Evolutionary conservation across 2,113 vertebrate genomes (phyloP).

Genomic region (Menura novaehollandiae): DNA sequence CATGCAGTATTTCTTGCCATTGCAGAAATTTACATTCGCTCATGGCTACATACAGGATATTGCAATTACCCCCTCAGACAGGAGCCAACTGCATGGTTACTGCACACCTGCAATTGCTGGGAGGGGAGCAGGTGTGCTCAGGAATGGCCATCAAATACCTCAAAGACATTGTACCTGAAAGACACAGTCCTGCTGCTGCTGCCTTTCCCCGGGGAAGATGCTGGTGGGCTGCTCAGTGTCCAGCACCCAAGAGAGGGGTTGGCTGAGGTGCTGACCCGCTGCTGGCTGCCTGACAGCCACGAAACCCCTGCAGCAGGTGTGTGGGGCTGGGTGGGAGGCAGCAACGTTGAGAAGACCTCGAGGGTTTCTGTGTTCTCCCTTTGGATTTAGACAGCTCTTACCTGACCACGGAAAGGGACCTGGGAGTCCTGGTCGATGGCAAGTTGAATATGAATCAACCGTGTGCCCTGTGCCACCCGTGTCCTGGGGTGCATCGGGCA

Average conservation of each 20-base stretch:
- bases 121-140: not conserved
- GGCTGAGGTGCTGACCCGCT: rapidly evolving
- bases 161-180: rapidly evolving
- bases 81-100: not conserved
- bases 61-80: not conserved
- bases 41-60: rapidly evolving
- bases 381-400: not conserved
- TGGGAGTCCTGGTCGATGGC: not conserved
- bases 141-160: not conserved
- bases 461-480: not conserved
- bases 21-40: not conserved
- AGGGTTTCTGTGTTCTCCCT: not conserved
- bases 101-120: not conserved
- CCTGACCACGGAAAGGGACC: not conserved
- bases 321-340: rapidly evolving
- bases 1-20: not conserved
- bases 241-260: rapidly evolving
- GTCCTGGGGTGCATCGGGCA: not conserved
- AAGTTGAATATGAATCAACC: not conserved
- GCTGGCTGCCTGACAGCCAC: not conserved
- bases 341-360: rapidly evolving
- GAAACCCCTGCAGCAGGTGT: rapidly evolving
- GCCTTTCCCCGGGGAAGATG: rapidly evolving
- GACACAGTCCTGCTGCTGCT: too few relatives aligned
- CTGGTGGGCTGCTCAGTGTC: not conserved